Conservation (phyloP, 2,888 invertebrate species). For the Cistogaster globosa region DNA sequence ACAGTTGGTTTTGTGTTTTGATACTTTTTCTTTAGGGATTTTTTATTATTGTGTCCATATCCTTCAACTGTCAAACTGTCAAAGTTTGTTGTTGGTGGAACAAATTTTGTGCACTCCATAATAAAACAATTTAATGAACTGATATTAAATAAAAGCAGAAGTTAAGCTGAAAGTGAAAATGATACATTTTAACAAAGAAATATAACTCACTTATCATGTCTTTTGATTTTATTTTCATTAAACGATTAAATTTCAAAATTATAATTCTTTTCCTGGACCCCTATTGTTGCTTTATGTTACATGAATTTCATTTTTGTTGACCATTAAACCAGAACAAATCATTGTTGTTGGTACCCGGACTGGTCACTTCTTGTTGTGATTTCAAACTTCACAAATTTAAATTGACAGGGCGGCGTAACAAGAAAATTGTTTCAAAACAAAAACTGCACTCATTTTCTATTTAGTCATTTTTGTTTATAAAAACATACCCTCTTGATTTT, state of each 20-base stretch:
- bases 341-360: constrained; percentile 1
- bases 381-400: constrained; percentile 28
- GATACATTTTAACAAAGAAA: constrained; percentile 16
- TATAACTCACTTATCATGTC: background rate
- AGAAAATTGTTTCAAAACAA: constrained; percentile 1
- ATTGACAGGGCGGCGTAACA: constrained; percentile 60
- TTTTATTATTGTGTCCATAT: constrained; percentile 33
- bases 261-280: constrained; percentile 3
- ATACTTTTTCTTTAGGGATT: constrained; percentile 17
- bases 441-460: constrained; percentile 19
- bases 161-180: constrained; percentile 41
- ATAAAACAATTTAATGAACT: constrained; percentile 34
- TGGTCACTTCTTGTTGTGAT: constrained; percentile 37
- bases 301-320: constrained; percentile 16
- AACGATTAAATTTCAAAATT: constrained; percentile 7
- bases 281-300: background rate
- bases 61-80: constrained; percentile 63
- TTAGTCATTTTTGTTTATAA: background rate
- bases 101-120: constrained; percentile 20
- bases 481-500: constrained; percentile 3
- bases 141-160: constrained; percentile 5
- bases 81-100: constrained; percentile 39
- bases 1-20: background rate
- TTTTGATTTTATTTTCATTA: background rate
- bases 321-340: constrained; percentile 52